Percentiles rank a stretch among this genome's conserved stretches.
Evolutionary conservation across 1,140 invertebrate species (phyloP).

Genomic region (Neuroterus valhalla): DNA sequence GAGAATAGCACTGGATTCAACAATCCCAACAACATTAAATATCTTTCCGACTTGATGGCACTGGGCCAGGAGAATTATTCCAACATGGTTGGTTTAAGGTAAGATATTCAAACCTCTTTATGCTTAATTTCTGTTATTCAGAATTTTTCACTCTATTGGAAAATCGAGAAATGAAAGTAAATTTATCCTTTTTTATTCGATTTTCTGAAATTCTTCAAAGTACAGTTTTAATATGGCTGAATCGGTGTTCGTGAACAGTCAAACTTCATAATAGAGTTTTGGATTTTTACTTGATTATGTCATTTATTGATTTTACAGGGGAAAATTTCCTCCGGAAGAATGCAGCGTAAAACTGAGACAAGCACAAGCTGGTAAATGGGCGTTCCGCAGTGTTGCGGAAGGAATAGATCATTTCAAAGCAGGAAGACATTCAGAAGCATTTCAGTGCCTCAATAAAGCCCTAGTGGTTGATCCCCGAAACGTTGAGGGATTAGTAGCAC

Average conservation of each 20-base stretch:
- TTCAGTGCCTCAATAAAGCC: slow-evolving; percentile 95
- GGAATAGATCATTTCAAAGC: slow-evolving; percentile 96
- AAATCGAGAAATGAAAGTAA: no score
- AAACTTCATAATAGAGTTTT: no score
- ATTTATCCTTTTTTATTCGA: not conserved
- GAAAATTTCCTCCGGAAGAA: slow-evolving; percentile 85
- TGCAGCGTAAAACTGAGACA: slow-evolving; percentile 89
- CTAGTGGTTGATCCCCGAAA: slow-evolving; percentile 93
- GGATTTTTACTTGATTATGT: no score
- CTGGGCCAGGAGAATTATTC: slow-evolving; percentile 83
- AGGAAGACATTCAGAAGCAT: slow-evolving; percentile 92
- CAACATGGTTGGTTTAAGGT: slow-evolving; percentile 86
- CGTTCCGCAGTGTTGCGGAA: slow-evolving; percentile 92
- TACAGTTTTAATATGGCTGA: slow-evolving; percentile 27
- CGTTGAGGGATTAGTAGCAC: slow-evolving; percentile 94
- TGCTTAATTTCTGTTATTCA: no score
- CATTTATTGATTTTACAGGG: slow-evolving; percentile 75
- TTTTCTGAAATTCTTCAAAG: not conserved
- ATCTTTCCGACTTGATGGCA: slow-evolving; percentile 83
- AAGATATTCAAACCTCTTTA: slow-evolving; percentile 51
- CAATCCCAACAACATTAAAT: slow-evolving; percentile 91
- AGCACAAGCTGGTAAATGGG: slow-evolving; percentile 93
- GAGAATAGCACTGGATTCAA: slow-evolving; percentile 90
- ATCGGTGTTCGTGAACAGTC: no score
- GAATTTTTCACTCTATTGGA: no score